A percentile compares a stretch with the other conserved stretches of the same genome.
These are phyloP conservation scores for Brenthis hecate DNA, from an alignment of 2,888 invertebrate species.

Conservation along the genomic window DNA sequence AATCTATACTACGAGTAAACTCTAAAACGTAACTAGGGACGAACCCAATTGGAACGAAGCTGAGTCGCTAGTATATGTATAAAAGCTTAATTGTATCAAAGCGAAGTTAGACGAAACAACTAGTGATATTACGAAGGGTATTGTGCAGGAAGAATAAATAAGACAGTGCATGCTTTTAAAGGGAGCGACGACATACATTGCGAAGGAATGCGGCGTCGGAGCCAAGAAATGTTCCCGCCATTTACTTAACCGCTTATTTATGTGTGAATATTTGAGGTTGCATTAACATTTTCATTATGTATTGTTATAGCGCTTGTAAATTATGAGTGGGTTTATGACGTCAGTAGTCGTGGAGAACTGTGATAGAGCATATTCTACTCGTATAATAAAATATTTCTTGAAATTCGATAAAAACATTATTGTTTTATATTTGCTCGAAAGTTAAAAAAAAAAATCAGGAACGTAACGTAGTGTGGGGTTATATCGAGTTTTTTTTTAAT, in stretches of 20 bases:
- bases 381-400: no score
- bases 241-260: conserved; percentile 6
- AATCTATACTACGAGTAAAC: no score
- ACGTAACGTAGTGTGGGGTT: no score
- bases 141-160: conserved; percentile 17
- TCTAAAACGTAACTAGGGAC: no score
- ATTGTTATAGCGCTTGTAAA: conserved; percentile 10
- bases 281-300: conserved; percentile 14
- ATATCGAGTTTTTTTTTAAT: no score
- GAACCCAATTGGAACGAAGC: no score
- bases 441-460: no score
- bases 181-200: neutral
- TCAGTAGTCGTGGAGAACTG: no score
- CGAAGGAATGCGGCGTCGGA: conserved; percentile 6
- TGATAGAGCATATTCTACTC: no score
- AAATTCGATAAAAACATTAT: no score
- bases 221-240: conserved; percentile 11
- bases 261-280: conserved; percentile 12
- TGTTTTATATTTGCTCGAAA: no score
- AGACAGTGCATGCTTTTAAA: neutral
- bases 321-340: conserved; percentile 6
- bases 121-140: neutral
- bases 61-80: no score
- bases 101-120: neutral
- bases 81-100: neutral